These are phyloP conservation scores for Euura lappo DNA, from an alignment of 1,140 invertebrate genomes.

Conservation along the genomic window DNA sequence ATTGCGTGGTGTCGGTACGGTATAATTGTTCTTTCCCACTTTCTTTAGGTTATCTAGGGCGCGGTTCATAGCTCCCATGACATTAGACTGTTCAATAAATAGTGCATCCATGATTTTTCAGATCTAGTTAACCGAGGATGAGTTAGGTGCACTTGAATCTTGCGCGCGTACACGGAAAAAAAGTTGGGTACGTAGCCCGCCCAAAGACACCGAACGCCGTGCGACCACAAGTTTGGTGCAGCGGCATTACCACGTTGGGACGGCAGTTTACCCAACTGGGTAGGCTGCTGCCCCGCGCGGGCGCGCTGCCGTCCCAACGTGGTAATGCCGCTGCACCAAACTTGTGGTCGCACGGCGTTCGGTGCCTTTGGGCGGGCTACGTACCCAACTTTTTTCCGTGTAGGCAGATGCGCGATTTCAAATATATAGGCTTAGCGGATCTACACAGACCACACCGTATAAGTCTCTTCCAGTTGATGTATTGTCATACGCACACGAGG, in stretches of 20 bases:
- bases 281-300: no score
- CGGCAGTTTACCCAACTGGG: background rate
- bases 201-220: no score
- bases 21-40: background rate
- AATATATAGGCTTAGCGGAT: background rate
- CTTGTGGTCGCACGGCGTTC: no score
- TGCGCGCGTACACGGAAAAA: background rate
- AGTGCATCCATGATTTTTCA: background rate
- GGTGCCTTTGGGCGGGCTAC: no score
- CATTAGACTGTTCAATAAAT: background rate
- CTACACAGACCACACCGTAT: background rate
- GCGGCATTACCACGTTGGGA: no score
- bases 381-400: no score
- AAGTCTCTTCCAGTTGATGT: background rate
- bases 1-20: background rate
- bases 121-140: background rate
- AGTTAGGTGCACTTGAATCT: background rate
- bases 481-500: background rate
- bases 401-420: background rate
- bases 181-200: no score
- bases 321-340: no score
- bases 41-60: background rate
- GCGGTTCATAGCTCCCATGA: background rate
- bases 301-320: no score
- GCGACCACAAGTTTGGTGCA: no score